Evolutionary conservation across 1,140 invertebrate genomes (phyloP), one percentile per base, ranked within the genome.

Genomic region (Neodiprion lecontei): DNA sequence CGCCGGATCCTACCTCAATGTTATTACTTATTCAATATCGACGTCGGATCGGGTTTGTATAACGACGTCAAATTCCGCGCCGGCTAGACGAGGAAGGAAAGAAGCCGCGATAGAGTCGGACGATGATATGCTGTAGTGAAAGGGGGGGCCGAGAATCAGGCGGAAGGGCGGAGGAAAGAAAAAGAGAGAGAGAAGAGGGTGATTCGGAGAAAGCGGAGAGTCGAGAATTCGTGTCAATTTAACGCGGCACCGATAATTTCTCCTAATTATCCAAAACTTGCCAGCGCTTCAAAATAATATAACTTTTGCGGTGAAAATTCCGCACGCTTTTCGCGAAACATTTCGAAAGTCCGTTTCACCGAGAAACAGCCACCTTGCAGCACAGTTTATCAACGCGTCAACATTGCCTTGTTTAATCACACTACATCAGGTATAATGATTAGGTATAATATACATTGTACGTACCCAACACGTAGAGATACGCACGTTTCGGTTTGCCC

Each of bases 1-100:
- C 11, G 53, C 5, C 53, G 53, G 53, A 61, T 61, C 53, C 53
- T 61, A 61, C 53, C 53, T 61, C 53, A 61, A 61, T 9, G n/a
- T 61, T 61, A 9, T 61, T 61, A 61, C 53, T 61, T 61, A 61
- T 61, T 61, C 53, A 61, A 61, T 61, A 61, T 61, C 11, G 53
- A 61, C n/a, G 53, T 61, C 53, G n/a, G 53, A 61, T 61, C n/a
- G 53, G 53, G n/a, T 61, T 61, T 61, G 53, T 61, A 17, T 8
- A 12, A 61, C 53, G 53, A 61, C n/a, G n/a, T 61, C 4, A 61
- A 61, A 61, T 61, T 17, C 53, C 9, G 53, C 2, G 0, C 53
- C 0, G 53, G 4, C 53, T 61, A 61, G 53, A 61, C 53, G 53
- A 61, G 7, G 53, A 17, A 17, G n/a, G 53, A 14, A 14, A 17